phyloP scores from a whole-genome alignment of 2,888 invertebrate species.

The Empis stercorea region DNA sequence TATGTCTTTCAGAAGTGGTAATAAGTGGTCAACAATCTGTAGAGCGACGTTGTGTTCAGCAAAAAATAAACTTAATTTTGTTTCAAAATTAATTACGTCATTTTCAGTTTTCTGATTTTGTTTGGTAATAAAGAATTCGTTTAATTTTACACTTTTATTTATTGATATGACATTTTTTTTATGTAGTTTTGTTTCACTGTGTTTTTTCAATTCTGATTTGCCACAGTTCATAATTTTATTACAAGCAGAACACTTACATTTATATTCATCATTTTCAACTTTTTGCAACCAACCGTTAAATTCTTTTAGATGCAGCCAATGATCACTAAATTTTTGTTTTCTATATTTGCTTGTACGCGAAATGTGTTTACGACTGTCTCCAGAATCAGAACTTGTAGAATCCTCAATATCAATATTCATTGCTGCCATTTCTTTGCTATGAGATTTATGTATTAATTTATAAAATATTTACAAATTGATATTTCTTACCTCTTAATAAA shows the following conservation, averaged over 20 bases:
- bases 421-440: background rate
- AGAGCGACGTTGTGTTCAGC: slow-evolving; percentile 7
- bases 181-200: slow-evolving; percentile 3
- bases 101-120: slow-evolving; percentile 1
- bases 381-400: background rate
- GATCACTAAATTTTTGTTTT: background rate
- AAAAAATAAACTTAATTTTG: slow-evolving; percentile 4
- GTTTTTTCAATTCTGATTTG: slow-evolving; percentile 4
- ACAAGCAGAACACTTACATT: slow-evolving; percentile 7
- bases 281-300: slow-evolving; percentile 2
- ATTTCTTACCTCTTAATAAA: too few species aligned
- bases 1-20: slow-evolving; percentile 3
- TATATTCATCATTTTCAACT: slow-evolving; percentile 1
- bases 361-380: background rate
- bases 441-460: too few species aligned
- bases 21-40: slow-evolving; percentile 3
- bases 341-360: background rate
- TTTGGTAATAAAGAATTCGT: background rate
- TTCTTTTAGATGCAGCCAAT: background rate
- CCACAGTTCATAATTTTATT: slow-evolving; percentile 2
- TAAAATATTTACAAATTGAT: too few species aligned
- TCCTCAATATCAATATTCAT: background rate
- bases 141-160: background rate
- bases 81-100: slow-evolving; percentile 3
- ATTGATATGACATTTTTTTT: slow-evolving; percentile 4